A percentile compares a stretch with the other conserved stretches of the same genome.
Conservation (phyloP, 2,888 invertebrate species). For the Rhodophaea formosa region DNA sequence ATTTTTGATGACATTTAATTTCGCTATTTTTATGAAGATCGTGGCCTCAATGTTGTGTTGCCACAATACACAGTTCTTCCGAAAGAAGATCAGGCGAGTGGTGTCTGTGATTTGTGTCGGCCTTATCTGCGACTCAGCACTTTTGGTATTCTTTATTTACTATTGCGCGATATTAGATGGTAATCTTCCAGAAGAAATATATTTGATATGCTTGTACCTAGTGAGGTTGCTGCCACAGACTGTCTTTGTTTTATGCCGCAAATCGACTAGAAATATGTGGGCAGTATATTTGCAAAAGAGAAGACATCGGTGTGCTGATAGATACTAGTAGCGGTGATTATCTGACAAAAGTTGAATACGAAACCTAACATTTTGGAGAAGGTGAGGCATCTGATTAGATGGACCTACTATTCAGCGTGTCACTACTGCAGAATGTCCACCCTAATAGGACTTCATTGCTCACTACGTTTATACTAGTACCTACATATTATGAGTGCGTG, state of each 20-base stretch:
- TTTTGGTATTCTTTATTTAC: not conserved
- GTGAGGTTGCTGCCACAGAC: not conserved
- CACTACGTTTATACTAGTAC: no score
- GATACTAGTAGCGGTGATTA: not conserved
- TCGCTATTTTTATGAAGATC: slow-evolving; percentile 22
- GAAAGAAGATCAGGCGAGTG: slow-evolving; percentile 21
- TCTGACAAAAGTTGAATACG: not conserved
- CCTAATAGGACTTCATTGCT: no score
- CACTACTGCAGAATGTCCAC: no score
- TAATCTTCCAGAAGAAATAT: not conserved
- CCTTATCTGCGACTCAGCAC: slow-evolving; percentile 24
- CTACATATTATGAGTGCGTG: no score
- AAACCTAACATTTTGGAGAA: no score
- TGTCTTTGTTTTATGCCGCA: not conserved
- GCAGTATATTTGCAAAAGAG: not conserved
- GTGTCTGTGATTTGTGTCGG: slow-evolving; percentile 28
- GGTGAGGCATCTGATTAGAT: no score
- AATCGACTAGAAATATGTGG: slow-evolving; percentile 3
- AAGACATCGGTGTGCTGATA: not conserved
- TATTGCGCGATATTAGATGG: no score
- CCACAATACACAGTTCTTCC: slow-evolving; percentile 21
- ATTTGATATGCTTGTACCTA: not conserved
- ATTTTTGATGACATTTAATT: slow-evolving; percentile 6
- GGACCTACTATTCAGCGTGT: no score
- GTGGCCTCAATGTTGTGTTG: slow-evolving; percentile 26